Conservation (phyloP, 2,797 vertebrate genomes). For the Ctenosaura bakeri region DNA sequence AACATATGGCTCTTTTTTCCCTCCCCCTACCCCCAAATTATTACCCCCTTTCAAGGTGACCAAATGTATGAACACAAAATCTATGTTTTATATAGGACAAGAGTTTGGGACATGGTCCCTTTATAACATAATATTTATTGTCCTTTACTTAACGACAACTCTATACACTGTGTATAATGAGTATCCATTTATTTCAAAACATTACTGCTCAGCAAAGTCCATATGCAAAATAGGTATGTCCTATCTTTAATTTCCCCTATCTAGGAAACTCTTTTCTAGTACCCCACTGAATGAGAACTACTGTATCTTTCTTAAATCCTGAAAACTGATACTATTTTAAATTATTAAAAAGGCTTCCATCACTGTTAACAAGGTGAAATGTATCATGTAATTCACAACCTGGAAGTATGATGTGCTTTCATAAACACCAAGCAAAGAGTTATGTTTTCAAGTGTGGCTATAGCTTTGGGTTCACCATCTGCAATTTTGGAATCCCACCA, state of each 20-base stretch:
- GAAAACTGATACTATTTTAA: not conserved
- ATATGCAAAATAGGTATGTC: not conserved
- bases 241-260: not conserved
- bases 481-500: not conserved
- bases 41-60: not conserved
- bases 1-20: not conserved
- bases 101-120: not conserved
- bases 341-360: not conserved
- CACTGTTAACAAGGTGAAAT: not conserved
- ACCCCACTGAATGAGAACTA: not conserved
- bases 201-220: not conserved
- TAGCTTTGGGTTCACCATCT: not conserved
- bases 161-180: not conserved
- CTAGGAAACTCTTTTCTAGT: not conserved
- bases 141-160: not conserved
- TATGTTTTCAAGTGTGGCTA: not conserved
- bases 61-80: not conserved
- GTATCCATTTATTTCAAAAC: not conserved
- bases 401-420: not conserved
- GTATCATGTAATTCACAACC: not conserved
- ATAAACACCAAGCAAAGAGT: too few relatives aligned
- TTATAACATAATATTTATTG: conserved; percentile 7
- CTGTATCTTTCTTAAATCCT: not conserved
- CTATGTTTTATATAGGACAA: not conserved
- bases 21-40: not conserved